These are phyloP conservation scores for Clarias batrachus DNA, from an alignment of 2,113 vertebrate genomes.

Conservation along the genomic window DNA sequence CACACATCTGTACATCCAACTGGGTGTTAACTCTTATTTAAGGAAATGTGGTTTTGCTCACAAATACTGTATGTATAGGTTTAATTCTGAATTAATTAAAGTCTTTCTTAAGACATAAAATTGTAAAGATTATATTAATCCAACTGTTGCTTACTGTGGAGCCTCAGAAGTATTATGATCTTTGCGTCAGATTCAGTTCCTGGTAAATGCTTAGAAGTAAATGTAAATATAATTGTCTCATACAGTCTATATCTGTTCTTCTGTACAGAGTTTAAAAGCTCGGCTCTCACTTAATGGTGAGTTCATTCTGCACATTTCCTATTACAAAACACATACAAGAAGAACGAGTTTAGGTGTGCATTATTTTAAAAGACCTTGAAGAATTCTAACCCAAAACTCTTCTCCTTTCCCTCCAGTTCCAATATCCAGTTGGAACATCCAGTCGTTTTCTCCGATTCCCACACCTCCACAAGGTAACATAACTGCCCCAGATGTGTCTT, in stretches of 20 bases:
- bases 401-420: slow-evolving; percentile 17
- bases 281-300: slow-evolving; percentile 65
- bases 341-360: neutral
- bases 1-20: neutral
- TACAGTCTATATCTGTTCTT: neutral
- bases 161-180: neutral
- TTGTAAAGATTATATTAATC: neutral
- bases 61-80: neutral
- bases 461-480: slow-evolving; percentile 33
- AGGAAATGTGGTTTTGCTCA: neutral
- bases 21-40: neutral
- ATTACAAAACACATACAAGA: neutral
- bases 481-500: neutral
- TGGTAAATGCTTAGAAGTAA: neutral
- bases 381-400: neutral
- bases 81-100: neutral
- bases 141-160: too few species aligned
- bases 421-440: neutral
- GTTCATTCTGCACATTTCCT: slow-evolving; percentile 10
- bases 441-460: neutral
- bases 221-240: neutral
- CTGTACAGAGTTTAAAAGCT: slow-evolving; percentile 65
- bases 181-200: neutral
- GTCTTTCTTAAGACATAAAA: neutral
- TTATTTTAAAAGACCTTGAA: neutral